Evolutionary conservation across 2,888 invertebrate species (phyloP), one percentile per base, ranked within the genome.

Genomic region (Polydrusus pterygomalis): DNA sequence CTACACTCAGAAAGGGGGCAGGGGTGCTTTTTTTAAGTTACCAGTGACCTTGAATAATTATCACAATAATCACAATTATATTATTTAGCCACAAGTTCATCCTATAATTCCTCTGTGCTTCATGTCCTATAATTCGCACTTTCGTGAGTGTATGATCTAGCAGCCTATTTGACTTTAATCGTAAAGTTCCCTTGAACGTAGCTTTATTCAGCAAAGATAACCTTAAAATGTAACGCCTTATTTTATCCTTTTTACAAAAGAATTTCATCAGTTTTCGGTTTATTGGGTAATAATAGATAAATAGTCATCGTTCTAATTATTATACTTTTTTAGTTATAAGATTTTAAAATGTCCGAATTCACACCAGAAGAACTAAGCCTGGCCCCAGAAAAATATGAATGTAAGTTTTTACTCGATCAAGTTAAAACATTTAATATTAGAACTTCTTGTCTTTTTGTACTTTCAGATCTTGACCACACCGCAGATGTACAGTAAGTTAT

Each of bases 401-500:
- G 96, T 95, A 88, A 92, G 94, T 65, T 72, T 56, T 11, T 40
- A 13, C 6, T 11, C 34, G 10, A 34, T 2, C 8, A 34, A 34
- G 34, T 6, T 6, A 34, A 13, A 43, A n/a, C 43, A n/a, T 43
- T 43, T n/a, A 43, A 78, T 43, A 43, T n/a, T 40, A 13, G 10
- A 25, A 25, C 1, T 11, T 54, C 5, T 25, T 34, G 2, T 38
- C 63, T 49, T 81, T 79, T 79, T n/a, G n/a, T n/a, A n/a, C n/a
- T n/a, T 81, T 78, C 89, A 96, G 96, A 96, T 91, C 89, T 99
- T 87, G 99, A 99, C 86, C 98, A 99, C 86, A 97, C 98, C 38
- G 98, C 99, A 17, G 99, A 99, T 89, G 96, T 99, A n/a, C 99
- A 99, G 96, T 97, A 90, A 94, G 96, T 74, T 49, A 11, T 45